These are phyloP conservation scores for Pterocles gutturalis DNA, from an alignment of 2,113 vertebrate genomes.

Conservation along the genomic window DNA sequence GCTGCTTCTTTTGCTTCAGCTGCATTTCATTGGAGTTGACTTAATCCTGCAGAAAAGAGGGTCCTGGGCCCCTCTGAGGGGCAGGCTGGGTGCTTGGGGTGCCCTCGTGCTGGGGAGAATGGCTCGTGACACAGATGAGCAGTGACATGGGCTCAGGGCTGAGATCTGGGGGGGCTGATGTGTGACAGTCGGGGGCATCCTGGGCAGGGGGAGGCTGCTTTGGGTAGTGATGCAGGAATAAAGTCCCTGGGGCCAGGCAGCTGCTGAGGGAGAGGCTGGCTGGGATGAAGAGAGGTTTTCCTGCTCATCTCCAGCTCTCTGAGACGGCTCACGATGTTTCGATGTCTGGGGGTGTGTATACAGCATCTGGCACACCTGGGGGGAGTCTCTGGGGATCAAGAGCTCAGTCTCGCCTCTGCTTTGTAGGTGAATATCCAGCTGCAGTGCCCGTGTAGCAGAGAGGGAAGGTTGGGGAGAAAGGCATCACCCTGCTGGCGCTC, in stretches of 20 bases:
- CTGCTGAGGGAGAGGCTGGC: not conserved
- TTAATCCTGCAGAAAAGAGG: not conserved
- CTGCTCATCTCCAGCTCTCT: not conserved
- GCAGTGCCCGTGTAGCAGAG: not conserved
- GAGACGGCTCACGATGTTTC: not conserved
- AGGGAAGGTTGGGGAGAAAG: not conserved
- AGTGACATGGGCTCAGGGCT: not conserved
- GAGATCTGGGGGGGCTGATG: not conserved
- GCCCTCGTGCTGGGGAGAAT: accelerated
- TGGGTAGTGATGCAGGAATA: not conserved
- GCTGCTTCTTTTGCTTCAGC: not conserved
- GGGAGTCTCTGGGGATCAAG: not conserved
- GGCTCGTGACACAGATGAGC: not conserved
- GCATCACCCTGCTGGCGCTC: not conserved
- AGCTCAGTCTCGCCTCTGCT: not conserved
- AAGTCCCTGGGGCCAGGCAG: not conserved
- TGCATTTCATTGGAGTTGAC: not conserved
- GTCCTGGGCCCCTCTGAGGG: accelerated
- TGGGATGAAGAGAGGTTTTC: not conserved
- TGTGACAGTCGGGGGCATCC: not conserved
- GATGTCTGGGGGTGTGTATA: accelerated
- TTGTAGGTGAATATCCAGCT: not conserved
- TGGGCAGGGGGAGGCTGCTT: not conserved
- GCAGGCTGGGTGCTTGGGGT: not conserved
- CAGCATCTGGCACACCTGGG: not conserved